Conservation (phyloP, 1,140 invertebrate species). For the Maniola jurtina region DNA sequence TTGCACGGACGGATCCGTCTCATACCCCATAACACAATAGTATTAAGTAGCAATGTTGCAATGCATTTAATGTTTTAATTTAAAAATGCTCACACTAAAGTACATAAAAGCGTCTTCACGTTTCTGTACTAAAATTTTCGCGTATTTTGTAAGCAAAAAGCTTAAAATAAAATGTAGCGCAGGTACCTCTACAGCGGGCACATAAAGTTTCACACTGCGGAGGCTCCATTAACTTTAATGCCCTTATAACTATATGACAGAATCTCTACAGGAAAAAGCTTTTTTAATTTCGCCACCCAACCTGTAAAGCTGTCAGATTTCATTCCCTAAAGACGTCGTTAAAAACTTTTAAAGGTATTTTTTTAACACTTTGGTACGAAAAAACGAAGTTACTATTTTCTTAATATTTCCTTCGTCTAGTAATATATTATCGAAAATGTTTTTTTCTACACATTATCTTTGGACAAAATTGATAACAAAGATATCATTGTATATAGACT, state of each 20-base stretch:
- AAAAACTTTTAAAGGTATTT: background rate
- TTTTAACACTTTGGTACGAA: background rate
- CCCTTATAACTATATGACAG: slow-evolving; percentile 16
- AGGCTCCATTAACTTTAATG: slow-evolving; percentile 15
- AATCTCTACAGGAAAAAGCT: slow-evolving; percentile 15
- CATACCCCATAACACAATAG: background rate
- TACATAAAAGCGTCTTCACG: slow-evolving; percentile 2
- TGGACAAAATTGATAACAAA: background rate
- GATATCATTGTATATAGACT: no score
- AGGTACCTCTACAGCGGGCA: background rate
- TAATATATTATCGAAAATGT: no score
- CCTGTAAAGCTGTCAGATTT: slow-evolving; percentile 6
- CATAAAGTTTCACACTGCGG: slow-evolving; percentile 12
- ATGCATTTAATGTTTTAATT: background rate
- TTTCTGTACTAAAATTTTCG: background rate
- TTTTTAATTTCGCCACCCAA: slow-evolving; percentile 12
- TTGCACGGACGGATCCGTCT: no score
- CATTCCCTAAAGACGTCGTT: background rate
- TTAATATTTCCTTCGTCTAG: no score
- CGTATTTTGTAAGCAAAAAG: slow-evolving; percentile 2
- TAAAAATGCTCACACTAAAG: background rate
- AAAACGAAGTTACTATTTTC: no score
- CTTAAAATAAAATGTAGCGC: slow-evolving; percentile 1
- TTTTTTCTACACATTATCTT: background rate
- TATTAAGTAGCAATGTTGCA: background rate